phyloP scores from a whole-genome alignment of 2,888 invertebrate species.

The Lepidochrysops patricia region DNA sequence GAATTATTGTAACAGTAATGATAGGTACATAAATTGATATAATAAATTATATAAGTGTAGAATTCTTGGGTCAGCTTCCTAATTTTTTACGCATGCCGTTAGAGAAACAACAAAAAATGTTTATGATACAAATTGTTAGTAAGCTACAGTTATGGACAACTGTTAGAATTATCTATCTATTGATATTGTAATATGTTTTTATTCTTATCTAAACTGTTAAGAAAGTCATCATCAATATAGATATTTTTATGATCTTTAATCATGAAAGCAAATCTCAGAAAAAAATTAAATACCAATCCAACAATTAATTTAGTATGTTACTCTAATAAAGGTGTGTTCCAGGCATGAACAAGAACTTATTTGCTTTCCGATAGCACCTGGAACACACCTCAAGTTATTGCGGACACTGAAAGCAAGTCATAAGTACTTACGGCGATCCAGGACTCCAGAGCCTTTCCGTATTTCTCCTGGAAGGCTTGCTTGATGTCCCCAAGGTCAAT shows the following conservation, averaged over 20 bases:
- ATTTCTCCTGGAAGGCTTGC: conserved; percentile 88
- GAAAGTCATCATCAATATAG: too few species aligned
- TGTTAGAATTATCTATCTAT: not conserved
- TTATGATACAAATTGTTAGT: conserved; percentile 1
- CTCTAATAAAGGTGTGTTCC: too few species aligned
- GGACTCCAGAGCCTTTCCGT: conserved; percentile 86
- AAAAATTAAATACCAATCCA: not conserved
- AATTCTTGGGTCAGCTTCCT: conserved; percentile 53
- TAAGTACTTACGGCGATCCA: conserved; percentile 85
- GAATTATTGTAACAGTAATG: not conserved
- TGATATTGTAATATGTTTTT: too few species aligned
- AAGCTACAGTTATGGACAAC: not conserved
- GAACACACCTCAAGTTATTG: conserved; percentile 3
- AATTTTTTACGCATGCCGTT: conserved; percentile 29
- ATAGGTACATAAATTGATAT: conserved; percentile 4
- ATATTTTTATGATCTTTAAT: not conserved
- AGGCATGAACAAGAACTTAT: too few species aligned
- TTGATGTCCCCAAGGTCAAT: conserved; percentile 95
- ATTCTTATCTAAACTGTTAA: too few species aligned
- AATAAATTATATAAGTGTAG: conserved; percentile 24
- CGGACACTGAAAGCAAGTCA: not conserved
- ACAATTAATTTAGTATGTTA: not conserved
- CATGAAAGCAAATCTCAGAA: not conserved
- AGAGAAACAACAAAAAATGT: conserved; percentile 16
- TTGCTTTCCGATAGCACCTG: too few species aligned